phyloP scores from a whole-genome alignment of 2,888 invertebrate species.

The Cylloceria caligata region DNA sequence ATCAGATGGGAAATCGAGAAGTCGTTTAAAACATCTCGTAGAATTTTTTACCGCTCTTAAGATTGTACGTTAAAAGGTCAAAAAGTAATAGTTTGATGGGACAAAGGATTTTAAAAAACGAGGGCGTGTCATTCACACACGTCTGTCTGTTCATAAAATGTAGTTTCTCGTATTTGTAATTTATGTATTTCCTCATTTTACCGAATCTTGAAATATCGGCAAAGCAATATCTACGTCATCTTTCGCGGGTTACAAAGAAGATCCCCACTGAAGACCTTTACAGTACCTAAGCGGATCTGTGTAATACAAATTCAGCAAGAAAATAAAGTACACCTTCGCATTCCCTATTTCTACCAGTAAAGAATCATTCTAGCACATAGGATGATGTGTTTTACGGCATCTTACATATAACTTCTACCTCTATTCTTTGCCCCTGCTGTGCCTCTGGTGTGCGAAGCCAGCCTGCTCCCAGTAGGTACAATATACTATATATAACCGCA shows the following conservation, averaged over 20 bases:
- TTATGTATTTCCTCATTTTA: no score
- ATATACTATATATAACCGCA: conserved; percentile 43
- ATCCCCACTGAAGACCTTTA: background rate
- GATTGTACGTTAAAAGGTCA: no score
- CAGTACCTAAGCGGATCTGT: background rate
- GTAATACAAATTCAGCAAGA: conserved; percentile 57
- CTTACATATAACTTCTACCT: conserved; percentile 58
- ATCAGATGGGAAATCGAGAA: no score
- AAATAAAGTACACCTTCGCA: conserved; percentile 43
- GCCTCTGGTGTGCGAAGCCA: conserved; percentile 28
- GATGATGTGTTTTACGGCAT: conserved; percentile 33
- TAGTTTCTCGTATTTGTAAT: no score
- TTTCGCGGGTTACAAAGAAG: background rate
- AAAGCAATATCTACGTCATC: background rate
- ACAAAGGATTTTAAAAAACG: no score
- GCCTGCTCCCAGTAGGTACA: background rate
- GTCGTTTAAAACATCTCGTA: no score
- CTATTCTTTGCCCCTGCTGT: conserved; percentile 17
- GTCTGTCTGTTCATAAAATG: no score
- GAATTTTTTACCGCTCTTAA: no score
- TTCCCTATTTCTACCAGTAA: background rate
- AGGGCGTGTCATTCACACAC: no score
- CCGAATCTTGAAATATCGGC: no score
- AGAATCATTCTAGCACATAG: conserved; percentile 28
- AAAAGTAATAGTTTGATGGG: no score